These are phyloP conservation scores for Onychomys torridus DNA, from an alignment of 2,797 vertebrate genomes.

Conservation along the genomic window DNA sequence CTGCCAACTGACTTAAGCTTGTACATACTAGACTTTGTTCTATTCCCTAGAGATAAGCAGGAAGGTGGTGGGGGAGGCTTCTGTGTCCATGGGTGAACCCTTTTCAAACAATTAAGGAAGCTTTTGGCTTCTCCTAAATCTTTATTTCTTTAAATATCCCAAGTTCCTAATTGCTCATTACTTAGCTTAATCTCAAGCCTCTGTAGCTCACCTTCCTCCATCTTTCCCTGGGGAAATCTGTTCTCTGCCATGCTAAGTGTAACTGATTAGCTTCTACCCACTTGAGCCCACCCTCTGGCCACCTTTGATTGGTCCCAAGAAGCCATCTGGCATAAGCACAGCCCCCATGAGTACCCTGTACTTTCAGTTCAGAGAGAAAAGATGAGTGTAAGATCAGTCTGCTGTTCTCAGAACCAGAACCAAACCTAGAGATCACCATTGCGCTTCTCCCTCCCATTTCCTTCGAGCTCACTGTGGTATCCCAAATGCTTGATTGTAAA, in stretches of 20 bases:
- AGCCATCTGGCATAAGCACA: neutral
- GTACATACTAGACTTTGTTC: neutral
- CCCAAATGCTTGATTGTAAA: neutral
- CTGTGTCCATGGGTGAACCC: neutral
- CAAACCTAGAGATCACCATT: neutral
- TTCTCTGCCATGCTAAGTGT: neutral
- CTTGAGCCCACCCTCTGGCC: neutral
- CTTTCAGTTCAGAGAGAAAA: neutral
- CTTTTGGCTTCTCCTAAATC: slow-evolving; percentile 7
- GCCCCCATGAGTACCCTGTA: neutral
- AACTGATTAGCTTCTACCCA: neutral
- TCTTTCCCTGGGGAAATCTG: neutral
- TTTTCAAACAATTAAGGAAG: slow-evolving; percentile 48
- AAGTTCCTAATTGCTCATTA: slow-evolving; percentile 55
- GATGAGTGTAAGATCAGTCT: neutral
- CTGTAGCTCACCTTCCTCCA: neutral
- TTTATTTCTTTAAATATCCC: slow-evolving; percentile 68
- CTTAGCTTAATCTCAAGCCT: slow-evolving; percentile 38
- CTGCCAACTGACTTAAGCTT: neutral
- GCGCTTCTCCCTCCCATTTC: neutral
- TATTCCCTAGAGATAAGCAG: neutral
- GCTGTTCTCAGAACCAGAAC: neutral
- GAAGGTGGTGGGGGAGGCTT: neutral
- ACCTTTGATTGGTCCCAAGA: neutral
- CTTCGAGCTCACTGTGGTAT: neutral